Conservation (phyloP, 2,888 invertebrate species). For the Aradus depressus region DNA sequence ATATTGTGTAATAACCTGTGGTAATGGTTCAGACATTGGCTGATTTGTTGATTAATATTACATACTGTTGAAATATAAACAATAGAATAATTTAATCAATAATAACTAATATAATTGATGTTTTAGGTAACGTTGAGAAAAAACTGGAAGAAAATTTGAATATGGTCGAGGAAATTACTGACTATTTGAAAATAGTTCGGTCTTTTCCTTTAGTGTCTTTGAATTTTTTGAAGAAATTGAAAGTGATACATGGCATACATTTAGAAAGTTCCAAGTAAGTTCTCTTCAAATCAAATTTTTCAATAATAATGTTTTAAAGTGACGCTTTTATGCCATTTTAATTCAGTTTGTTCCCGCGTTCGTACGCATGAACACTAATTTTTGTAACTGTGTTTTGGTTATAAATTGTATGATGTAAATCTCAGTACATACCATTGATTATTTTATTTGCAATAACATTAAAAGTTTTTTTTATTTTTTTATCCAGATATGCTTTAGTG, state of each 20-base stretch:
- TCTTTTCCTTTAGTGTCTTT: constrained; percentile 75
- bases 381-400: too few species aligned
- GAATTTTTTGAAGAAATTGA: constrained; percentile 67
- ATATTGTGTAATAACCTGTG: too few species aligned
- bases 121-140: constrained; percentile 58
- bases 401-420: too few species aligned
- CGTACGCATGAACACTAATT: too few species aligned
- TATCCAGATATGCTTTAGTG: constrained; percentile 49
- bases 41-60: too few species aligned
- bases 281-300: too few species aligned
- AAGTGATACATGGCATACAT: constrained; percentile 50
- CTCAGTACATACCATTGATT: too few species aligned
- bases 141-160: constrained; percentile 68
- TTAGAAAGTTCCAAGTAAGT: constrained; percentile 40
- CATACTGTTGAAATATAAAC: too few species aligned
- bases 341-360: too few species aligned
- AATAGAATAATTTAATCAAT: constrained; percentile 7
- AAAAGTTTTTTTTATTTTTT: constrained; percentile 1
- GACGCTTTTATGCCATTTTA: too few species aligned
- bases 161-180: constrained; percentile 70
- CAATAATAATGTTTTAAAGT: too few species aligned
- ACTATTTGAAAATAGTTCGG: constrained; percentile 71
- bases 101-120: constrained; percentile 22
- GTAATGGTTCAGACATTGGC: too few species aligned
- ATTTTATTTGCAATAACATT: neutral